phyloP scores from a whole-genome alignment of 2,797 vertebrate genomes.

The Mus caroli region DNA sequence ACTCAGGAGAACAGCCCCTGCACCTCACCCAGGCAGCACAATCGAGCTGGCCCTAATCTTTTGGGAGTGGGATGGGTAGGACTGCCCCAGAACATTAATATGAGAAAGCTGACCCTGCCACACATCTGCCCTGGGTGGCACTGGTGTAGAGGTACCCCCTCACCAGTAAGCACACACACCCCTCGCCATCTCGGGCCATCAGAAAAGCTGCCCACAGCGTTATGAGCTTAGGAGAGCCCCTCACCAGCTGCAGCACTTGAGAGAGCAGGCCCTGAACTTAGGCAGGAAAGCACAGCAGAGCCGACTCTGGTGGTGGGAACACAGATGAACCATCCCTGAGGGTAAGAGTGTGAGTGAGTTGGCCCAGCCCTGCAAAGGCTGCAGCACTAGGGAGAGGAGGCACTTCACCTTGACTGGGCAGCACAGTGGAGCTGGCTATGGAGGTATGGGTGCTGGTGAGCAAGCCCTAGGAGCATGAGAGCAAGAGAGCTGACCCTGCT shows the following conservation, averaged over 20 bases:
- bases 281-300: neutral
- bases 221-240: too few relatives aligned
- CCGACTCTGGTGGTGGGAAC: too few relatives aligned
- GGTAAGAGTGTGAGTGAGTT: too few relatives aligned
- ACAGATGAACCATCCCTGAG: too few relatives aligned
- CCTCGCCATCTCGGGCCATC: neutral
- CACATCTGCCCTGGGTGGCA: neutral
- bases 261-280: neutral
- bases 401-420: neutral
- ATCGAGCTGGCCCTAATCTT: neutral
- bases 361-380: too few relatives aligned
- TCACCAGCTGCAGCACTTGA: neutral
- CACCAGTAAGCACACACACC: too few relatives aligned
- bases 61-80: accelerated
- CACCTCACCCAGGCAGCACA: neutral
- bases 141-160: neutral
- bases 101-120: neutral
- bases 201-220: neutral
- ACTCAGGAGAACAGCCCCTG: neutral
- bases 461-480: neutral
- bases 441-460: neutral
- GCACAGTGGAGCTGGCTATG: neutral
- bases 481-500: neutral
- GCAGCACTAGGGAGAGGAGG: too few relatives aligned
- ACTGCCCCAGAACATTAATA: neutral